Evolutionary conservation across 2,797 vertebrate genomes (phyloP).

Genomic region (Carduelis carduelis): DNA sequence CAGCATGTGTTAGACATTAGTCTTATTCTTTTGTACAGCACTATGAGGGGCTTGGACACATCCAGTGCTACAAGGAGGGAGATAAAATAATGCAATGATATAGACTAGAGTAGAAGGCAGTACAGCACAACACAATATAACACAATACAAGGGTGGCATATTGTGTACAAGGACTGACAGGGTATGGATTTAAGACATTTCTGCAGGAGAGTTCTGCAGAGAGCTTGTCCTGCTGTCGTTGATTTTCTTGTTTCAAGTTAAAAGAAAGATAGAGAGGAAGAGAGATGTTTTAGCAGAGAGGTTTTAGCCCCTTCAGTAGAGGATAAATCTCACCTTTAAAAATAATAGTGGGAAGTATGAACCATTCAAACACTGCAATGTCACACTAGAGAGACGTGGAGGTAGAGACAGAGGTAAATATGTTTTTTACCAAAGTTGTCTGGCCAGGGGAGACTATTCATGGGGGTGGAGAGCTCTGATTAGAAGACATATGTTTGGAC

Average conservation of each 20-base stretch:
- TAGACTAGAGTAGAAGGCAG: neutral
- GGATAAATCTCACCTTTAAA: neutral
- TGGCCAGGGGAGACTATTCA: neutral
- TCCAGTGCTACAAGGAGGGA: neutral
- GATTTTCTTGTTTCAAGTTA: neutral
- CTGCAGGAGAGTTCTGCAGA: neutral
- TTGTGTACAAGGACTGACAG: neutral
- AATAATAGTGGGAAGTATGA: neutral
- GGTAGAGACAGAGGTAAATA: neutral
- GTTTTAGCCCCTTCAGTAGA: neutral
- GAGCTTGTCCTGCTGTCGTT: neutral
- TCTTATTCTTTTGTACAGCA: neutral
- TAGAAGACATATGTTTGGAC: neutral
- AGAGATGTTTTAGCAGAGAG: neutral
- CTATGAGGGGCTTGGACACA: neutral
- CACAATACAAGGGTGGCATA: neutral
- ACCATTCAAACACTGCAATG: neutral
- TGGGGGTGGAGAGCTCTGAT: neutral
- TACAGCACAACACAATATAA: neutral
- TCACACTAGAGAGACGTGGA: neutral
- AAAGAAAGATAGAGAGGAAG: neutral
- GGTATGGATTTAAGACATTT: neutral
- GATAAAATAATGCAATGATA: neutral
- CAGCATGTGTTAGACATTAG: neutral
- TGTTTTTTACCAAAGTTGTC: accelerated